A percentile compares a stretch with the other conserved stretches of the same genome.
Conservation (phyloP, 2,888 invertebrate genomes). For the Drosophila fulvimacula region DNA sequence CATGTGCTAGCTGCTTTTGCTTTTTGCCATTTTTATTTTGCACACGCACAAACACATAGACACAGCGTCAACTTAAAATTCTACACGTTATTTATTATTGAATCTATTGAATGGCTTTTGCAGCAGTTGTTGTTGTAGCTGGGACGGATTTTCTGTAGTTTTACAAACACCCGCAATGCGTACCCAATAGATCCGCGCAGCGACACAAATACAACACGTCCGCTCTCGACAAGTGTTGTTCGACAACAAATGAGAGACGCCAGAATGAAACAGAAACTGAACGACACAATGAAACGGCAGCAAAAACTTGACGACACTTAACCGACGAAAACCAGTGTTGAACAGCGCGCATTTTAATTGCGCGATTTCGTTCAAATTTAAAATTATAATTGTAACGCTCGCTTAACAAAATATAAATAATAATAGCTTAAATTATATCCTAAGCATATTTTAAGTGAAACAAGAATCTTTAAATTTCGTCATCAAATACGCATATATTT, state of each 20-base stretch:
- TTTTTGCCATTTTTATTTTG: constrained; percentile 43
- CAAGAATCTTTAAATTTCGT: not conserved
- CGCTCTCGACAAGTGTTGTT: constrained; percentile 41
- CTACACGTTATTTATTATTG: constrained; percentile 35
- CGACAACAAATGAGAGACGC: constrained; percentile 40
- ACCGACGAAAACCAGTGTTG: constrained; percentile 27
- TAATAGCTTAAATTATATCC: not conserved
- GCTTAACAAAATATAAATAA: not conserved
- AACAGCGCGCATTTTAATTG: not conserved
- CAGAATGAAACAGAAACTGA: constrained; percentile 31
- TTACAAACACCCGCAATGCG: constrained; percentile 50
- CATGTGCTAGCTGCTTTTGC: constrained; percentile 38
- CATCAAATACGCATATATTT: constrained; percentile 45
- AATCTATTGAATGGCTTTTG: constrained; percentile 44
- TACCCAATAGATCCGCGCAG: constrained; percentile 31
- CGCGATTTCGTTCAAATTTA: constrained; percentile 21
- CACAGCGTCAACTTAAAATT: constrained; percentile 41
- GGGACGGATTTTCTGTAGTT: constrained; percentile 41
- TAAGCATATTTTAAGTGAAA: not conserved
- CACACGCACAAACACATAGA: constrained; percentile 24
- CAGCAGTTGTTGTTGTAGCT: constrained; percentile 7
- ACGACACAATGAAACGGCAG: constrained; percentile 19
- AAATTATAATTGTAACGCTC: not conserved
- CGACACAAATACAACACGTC: constrained; percentile 30
- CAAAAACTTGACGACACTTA: constrained; percentile 37